Evolutionary conservation across 2,888 invertebrate genomes (phyloP).

Genomic region (Conops quadrifasciatus): DNA sequence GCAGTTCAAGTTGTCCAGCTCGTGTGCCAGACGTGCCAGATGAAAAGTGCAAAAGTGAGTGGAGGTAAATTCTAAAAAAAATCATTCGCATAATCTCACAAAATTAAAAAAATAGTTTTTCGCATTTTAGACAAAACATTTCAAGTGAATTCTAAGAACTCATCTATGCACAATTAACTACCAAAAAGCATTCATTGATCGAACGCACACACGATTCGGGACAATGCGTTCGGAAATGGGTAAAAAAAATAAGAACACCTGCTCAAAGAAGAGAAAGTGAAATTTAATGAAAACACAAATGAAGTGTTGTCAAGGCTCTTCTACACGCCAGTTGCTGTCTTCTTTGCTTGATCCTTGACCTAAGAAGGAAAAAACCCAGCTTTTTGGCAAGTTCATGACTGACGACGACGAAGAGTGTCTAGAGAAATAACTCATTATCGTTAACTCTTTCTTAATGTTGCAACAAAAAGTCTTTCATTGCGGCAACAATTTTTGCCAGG

Average conservation of each 20-base stretch:
- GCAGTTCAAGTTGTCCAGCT: conserved; percentile 20
- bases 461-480: not conserved
- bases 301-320: conserved; percentile 18
- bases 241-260: not conserved
- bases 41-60: conserved; percentile 4
- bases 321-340: not conserved
- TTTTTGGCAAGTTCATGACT: conserved; percentile 32
- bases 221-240: not conserved
- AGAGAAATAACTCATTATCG: conserved; percentile 6
- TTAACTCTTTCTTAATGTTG: not conserved
- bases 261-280: not conserved
- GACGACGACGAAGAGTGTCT: conserved; percentile 7
- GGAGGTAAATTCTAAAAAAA: no score
- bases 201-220: no score
- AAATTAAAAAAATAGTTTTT: no score
- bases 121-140: no score
- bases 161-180: no score
- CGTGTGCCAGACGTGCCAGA: not conserved
- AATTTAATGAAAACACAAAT: conserved; percentile 7
- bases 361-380: conserved; percentile 40
- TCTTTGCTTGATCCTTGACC: conserved; percentile 49
- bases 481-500: no score
- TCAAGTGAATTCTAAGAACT: no score
- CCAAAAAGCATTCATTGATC: no score
- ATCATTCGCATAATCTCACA: no score